Conservation (phyloP, 2,888 invertebrate species). For the Dicyrtomina minuta region DNA sequence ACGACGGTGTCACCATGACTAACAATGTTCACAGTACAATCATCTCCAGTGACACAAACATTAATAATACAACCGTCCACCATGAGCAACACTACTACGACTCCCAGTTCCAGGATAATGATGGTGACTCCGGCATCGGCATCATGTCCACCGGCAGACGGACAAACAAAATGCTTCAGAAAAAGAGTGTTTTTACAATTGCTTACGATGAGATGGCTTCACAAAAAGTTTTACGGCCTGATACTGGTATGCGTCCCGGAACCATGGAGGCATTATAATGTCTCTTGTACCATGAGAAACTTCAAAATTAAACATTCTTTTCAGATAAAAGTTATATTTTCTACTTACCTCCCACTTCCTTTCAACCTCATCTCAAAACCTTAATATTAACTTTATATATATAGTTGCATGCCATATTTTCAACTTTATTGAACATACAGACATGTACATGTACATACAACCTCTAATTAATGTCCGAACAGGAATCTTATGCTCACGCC, state of each 20-base stretch:
- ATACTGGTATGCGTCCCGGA: constrained; percentile 69
- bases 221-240: constrained; percentile 71
- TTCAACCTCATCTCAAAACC: constrained; percentile 1
- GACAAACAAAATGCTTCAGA: constrained; percentile 66
- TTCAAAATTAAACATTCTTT: background rate
- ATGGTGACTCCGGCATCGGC: constrained; percentile 59
- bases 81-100: constrained; percentile 19
- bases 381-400: background rate
- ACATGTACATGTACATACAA: too few relatives aligned
- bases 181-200: constrained; percentile 90
- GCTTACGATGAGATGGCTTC: constrained; percentile 89
- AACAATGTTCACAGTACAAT: constrained; percentile 5
- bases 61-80: background rate
- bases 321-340: background rate
- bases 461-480: too few relatives aligned
- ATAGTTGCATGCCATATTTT: background rate
- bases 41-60: background rate
- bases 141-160: constrained; percentile 46
- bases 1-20: constrained; percentile 3
- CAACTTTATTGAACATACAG: background rate
- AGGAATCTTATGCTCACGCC: too few relatives aligned
- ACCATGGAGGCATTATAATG: constrained; percentile 33
- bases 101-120: constrained; percentile 40
- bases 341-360: background rate
- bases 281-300: constrained; percentile 8